phyloP scores from a whole-genome alignment of 2,888 invertebrate species.

The Cheilosia pagana region DNA sequence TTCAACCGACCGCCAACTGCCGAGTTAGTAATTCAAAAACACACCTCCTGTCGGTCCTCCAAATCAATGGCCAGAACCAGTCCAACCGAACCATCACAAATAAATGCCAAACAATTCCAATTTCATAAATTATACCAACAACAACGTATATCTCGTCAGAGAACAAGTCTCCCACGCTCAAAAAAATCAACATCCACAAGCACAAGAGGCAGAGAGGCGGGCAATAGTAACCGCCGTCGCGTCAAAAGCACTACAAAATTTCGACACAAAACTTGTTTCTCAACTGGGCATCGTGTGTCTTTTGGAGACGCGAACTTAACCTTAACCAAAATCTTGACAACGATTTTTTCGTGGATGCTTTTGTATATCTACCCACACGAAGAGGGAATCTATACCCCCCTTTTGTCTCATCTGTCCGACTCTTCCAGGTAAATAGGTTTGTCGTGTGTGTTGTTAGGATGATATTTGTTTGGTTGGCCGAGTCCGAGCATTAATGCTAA shows the following conservation, averaged over 20 bases:
- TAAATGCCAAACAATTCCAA: constrained; percentile 30
- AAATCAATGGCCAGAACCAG: constrained; percentile 7
- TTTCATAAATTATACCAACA: constrained; percentile 34
- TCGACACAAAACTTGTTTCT: constrained; percentile 48
- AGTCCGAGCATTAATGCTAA: constrained; percentile 54
- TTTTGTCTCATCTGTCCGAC: background rate
- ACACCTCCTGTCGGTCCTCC: constrained; percentile 3
- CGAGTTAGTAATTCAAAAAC: background rate
- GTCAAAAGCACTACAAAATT: constrained; percentile 34
- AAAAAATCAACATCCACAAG: constrained; percentile 39
- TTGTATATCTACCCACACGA: constrained; percentile 1
- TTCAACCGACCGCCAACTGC: too few relatives aligned
- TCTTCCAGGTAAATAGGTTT: constrained; percentile 31
- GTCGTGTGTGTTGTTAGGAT: constrained; percentile 27
- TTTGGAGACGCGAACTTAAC: constrained; percentile 37
- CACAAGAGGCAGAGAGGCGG: background rate
- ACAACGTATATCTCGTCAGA: constrained; percentile 24
- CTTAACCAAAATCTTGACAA: constrained; percentile 28
- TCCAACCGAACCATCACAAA: constrained; percentile 26
- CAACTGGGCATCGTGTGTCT: constrained; percentile 5
- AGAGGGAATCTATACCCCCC: background rate
- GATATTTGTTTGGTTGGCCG: background rate
- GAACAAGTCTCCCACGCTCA: constrained; percentile 62
- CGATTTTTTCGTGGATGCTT: background rate
- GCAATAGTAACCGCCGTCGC: constrained; percentile 22